Conservation (phyloP, 2,888 invertebrate genomes). For the Boloria selene region DNA sequence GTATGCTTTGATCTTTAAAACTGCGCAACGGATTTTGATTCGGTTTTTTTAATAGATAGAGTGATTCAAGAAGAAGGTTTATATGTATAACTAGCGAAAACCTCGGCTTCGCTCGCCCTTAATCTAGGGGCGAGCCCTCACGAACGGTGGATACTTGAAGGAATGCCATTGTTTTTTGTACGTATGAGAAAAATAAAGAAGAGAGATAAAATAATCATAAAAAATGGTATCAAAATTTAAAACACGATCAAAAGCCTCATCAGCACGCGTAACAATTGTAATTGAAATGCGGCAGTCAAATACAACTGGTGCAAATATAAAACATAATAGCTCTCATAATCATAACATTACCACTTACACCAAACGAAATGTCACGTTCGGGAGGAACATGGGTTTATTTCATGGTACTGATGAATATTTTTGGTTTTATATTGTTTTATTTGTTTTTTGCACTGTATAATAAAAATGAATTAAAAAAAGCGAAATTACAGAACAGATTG, state of each 20-base stretch:
- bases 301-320: conserved; percentile 50
- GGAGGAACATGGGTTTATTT: conserved; percentile 50
- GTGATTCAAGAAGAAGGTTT: too few species aligned
- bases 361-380: conserved; percentile 48
- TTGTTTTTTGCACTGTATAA: conserved; percentile 49
- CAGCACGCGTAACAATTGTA: conserved; percentile 51
- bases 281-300: conserved; percentile 51
- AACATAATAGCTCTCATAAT: conserved; percentile 41
- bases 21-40: too few species aligned
- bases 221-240: conserved; percentile 30
- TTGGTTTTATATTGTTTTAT: conserved; percentile 49
- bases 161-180: neutral
- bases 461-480: conserved; percentile 55
- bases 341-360: conserved; percentile 38
- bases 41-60: too few species aligned
- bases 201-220: neutral
- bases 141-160: too few species aligned
- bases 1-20: too few species aligned
- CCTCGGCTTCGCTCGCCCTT: too few species aligned
- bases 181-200: neutral
- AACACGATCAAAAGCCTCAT: conserved; percentile 47
- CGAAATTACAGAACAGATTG: conserved; percentile 26
- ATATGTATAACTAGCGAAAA: too few species aligned
- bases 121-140: too few species aligned
- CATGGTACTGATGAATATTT: conserved; percentile 59